These are phyloP conservation scores for Osmerus mordax DNA, from an alignment of 2,113 vertebrate genomes.

Conservation along the genomic window DNA sequence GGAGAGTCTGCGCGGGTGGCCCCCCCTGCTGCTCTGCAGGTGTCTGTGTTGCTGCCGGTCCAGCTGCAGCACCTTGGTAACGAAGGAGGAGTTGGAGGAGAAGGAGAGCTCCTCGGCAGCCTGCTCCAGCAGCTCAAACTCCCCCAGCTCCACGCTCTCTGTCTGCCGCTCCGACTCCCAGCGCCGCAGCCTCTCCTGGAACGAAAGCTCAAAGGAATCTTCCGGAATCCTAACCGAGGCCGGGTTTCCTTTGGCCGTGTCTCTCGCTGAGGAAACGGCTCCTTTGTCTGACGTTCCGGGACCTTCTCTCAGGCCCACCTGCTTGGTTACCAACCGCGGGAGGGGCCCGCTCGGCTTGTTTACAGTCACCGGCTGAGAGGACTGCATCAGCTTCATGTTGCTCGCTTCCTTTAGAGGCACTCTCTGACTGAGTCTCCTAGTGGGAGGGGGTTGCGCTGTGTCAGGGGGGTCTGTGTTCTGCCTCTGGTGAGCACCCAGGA, in stretches of 20 bases:
- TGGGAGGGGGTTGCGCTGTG: neutral
- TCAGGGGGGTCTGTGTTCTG: conserved; percentile 53
- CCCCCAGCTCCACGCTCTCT: conserved; percentile 87
- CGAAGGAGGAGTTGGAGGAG: conserved; percentile 94
- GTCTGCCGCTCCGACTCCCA: conserved; percentile 81
- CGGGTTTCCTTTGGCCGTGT: neutral
- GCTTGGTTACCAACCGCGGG: conserved; percentile 38
- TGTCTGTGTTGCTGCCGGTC: conserved; percentile 61
- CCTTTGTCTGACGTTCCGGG: neutral
- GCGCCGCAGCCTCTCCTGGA: conserved; percentile 77
- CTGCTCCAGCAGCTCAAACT: conserved; percentile 93
- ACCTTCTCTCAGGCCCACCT: neutral
- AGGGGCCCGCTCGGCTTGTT: conserved; percentile 8
- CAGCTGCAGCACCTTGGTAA: conserved; percentile 81
- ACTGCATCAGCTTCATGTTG: neutral
- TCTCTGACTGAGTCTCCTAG: too few relatives aligned
- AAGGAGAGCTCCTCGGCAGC: conserved; percentile 94
- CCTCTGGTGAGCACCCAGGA: conserved; percentile 62
- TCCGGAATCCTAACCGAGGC: conserved; percentile 35
- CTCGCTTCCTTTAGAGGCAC: conserved; percentile 22
- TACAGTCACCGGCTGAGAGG: neutral
- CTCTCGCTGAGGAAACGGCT: neutral
- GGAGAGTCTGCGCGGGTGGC: conserved; percentile 74
- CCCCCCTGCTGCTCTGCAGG: conserved; percentile 49
- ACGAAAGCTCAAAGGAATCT: conserved; percentile 81